Percentiles rank a stretch among this genome's conserved stretches.
These are phyloP conservation scores for Apamea crenata DNA, from an alignment of 2,888 invertebrate species.

Conservation along the genomic window DNA sequence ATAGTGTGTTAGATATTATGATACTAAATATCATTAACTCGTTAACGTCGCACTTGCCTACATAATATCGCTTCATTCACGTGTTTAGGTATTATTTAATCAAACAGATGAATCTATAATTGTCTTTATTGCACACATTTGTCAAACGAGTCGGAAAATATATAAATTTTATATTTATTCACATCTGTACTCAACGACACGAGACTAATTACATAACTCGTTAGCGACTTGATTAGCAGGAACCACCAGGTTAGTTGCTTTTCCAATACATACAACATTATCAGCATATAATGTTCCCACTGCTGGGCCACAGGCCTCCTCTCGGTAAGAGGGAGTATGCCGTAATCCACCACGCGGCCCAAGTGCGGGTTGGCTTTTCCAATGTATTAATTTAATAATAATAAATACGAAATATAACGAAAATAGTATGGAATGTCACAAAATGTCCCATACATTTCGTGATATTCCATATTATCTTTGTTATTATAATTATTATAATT, in stretches of 20 bases:
- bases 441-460: no score
- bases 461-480: no score
- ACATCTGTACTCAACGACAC: slow-evolving; percentile 17
- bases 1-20: not conserved
- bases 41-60: slow-evolving; percentile 12
- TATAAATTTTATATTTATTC: slow-evolving; percentile 15
- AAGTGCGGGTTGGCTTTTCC: not conserved
- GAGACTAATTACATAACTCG: slow-evolving; percentile 20
- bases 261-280: not conserved
- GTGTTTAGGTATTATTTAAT: slow-evolving; percentile 9
- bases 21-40: slow-evolving; percentile 3
- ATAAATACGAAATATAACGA: not conserved
- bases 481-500: no score
- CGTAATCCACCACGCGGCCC: no score
- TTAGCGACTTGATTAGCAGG: slow-evolving; percentile 29
- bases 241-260: slow-evolving; percentile 13
- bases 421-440: not conserved
- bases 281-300: no score
- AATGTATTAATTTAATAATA: slow-evolving; percentile 1
- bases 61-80: not conserved
- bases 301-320: no score
- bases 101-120: slow-evolving; percentile 28
- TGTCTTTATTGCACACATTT: slow-evolving; percentile 37
- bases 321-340: no score
- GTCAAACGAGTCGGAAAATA: slow-evolving; percentile 46